These are phyloP conservation scores for Knipowitschia caucasica DNA, from an alignment of 2,797 vertebrate species.

Conservation along the genomic window DNA sequence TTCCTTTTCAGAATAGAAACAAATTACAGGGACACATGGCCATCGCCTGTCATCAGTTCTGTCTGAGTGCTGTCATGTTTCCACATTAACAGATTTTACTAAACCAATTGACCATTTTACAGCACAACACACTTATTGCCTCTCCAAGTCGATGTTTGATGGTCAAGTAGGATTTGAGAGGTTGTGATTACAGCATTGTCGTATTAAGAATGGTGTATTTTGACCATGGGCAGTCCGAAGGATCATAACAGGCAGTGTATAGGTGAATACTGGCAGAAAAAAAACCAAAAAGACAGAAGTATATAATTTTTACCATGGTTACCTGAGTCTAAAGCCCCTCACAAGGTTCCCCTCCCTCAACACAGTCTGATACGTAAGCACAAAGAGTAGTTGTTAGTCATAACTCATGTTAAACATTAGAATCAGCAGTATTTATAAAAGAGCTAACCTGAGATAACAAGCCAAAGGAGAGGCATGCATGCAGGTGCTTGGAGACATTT, in stretches of 20 bases:
- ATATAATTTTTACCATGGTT: conserved; percentile 55
- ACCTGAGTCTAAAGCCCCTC: conserved; percentile 77
- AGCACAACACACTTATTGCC: conserved; percentile 35
- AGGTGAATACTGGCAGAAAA: conserved; percentile 53
- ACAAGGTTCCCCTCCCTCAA: conserved; percentile 73
- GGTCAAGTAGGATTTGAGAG: conserved; percentile 42
- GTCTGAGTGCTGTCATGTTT: conserved; percentile 63
- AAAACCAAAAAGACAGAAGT: conserved; percentile 45
- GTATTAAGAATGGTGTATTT: conserved; percentile 39
- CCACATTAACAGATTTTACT: conserved; percentile 46
- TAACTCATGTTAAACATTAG: conserved; percentile 44
- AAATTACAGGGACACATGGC: conserved; percentile 64
- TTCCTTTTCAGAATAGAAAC: conserved; percentile 63
- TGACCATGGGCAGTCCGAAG: conserved; percentile 39
- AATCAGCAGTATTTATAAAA: conserved; percentile 27
- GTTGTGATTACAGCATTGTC: conserved; percentile 35
- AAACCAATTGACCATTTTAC: conserved; percentile 55
- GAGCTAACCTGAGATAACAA: conserved; percentile 27
- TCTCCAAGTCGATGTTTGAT: conserved; percentile 32
- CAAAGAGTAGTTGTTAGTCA: conserved; percentile 70
- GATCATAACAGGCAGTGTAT: conserved; percentile 50
- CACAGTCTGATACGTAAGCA: conserved; percentile 74
- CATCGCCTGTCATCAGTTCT: conserved; percentile 62
- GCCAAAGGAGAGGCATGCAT: conserved; percentile 15
- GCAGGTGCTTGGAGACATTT: conserved; percentile 28